phyloP scores from a whole-genome alignment of 2,113 vertebrate genomes.

The Sinocyclocheilus anophthalmus region DNA sequence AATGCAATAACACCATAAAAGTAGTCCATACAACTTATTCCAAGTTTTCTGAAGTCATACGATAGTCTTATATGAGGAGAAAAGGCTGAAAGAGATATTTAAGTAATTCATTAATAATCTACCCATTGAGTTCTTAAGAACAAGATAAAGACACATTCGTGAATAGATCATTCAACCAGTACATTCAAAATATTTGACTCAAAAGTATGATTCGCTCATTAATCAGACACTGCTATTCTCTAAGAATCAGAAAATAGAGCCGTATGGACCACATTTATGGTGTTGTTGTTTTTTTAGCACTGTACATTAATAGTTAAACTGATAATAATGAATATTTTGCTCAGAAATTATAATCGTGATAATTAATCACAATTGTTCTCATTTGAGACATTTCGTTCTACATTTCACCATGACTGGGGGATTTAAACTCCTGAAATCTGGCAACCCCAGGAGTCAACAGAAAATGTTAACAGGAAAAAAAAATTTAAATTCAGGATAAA shows the following conservation, averaged over 20 bases:
- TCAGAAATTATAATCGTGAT: too few relatives aligned
- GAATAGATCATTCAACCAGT: neutral
- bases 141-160: neutral
- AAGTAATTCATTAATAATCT: neutral
- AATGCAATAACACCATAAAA: neutral
- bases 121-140: neutral
- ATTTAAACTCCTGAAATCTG: too few relatives aligned
- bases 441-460: too few relatives aligned
- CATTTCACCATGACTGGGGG: too few relatives aligned
- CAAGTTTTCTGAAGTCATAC: neutral
- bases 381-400: too few relatives aligned
- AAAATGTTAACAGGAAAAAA: too few relatives aligned
- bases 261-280: neutral
- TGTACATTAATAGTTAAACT: neutral
- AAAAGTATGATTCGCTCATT: neutral
- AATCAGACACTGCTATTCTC: neutral
- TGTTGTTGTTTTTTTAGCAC: neutral
- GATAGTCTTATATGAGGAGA: neutral
- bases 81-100: neutral
- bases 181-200: neutral
- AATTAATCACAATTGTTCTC: too few relatives aligned
- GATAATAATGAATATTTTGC: neutral
- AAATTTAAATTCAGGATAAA: too few relatives aligned
- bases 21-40: neutral
- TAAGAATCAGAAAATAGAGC: neutral